Evolutionary conservation across 2,797 vertebrate genomes (phyloP).

Genomic region (Spinibarbus caldwelli): DNA sequence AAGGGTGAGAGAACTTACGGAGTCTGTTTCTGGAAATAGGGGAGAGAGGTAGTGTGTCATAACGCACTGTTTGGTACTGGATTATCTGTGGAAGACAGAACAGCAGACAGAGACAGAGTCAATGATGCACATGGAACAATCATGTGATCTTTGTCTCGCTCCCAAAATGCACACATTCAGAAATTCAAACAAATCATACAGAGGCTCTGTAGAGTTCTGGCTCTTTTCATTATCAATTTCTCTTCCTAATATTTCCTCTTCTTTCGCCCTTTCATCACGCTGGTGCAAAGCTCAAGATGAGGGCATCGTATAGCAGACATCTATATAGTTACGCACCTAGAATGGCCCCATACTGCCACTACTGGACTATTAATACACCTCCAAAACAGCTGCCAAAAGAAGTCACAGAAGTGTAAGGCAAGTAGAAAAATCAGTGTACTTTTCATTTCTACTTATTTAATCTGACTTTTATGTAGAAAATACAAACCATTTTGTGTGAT

Average conservation of each 20-base stretch:
- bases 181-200: not conserved
- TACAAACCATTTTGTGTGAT: not conserved
- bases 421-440: conserved; percentile 26
- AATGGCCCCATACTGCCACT: not conserved
- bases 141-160: not conserved
- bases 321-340: conserved; percentile 41
- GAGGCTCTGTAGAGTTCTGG: not conserved
- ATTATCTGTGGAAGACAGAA: conserved; percentile 82
- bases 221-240: not conserved
- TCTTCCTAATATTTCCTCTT: conserved; percentile 31
- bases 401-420: conserved; percentile 66
- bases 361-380: conserved; percentile 73
- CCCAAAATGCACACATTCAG: not conserved
- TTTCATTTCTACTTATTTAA: conserved; percentile 25
- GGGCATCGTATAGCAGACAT: conserved; percentile 63
- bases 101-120: conserved; percentile 2
- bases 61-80: conserved; percentile 95
- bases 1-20: conserved; percentile 69
- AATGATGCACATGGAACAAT: not conserved
- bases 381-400: conserved; percentile 72
- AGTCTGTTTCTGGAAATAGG: conserved; percentile 91
- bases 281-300: conserved; percentile 16
- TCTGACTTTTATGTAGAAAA: not conserved
- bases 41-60: conserved; percentile 92
- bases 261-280: conserved; percentile 45